Conservation (phyloP, 2,113 vertebrate genomes). For the Lepus americanus region DNA sequence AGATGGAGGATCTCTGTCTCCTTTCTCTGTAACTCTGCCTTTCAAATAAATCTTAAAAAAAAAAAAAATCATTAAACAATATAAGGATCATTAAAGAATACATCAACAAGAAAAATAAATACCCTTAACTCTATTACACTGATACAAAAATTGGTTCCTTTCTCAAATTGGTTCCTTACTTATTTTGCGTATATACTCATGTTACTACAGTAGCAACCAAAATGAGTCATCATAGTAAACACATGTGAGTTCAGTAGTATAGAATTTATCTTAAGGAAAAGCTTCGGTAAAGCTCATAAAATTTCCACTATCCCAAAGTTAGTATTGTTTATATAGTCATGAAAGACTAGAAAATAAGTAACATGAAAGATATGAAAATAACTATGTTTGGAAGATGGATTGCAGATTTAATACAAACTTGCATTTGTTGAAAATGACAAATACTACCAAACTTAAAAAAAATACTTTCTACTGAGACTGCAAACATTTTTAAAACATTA, state of each 20-base stretch:
- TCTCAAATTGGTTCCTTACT: not conserved
- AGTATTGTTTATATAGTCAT: conserved; percentile 6
- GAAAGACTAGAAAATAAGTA: not conserved
- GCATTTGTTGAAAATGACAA: conserved; percentile 30
- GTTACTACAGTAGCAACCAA: not conserved
- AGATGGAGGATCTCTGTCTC: no score
- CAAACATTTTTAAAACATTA: not conserved
- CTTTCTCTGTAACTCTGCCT: no score
- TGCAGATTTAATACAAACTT: not conserved
- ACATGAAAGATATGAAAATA: conserved; percentile 51
- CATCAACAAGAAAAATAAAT: not conserved
- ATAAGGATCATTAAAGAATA: not conserved
- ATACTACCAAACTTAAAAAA: not conserved
- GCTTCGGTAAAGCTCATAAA: conserved; percentile 41
- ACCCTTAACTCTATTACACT: not conserved
- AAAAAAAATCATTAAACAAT: no score
- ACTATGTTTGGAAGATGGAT: not conserved
- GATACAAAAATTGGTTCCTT: not conserved
- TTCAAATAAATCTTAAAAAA: no score
- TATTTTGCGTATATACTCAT: not conserved
- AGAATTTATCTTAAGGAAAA: conserved; percentile 11
- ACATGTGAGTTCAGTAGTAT: not conserved
- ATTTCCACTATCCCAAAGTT: conserved; percentile 7
- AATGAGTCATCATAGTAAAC: not conserved
- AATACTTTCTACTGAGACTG: not conserved